Base-by-base conservation (phyloP, 2,113 vertebrate genomes). In the Chelonoidis abingdonii region DNA sequence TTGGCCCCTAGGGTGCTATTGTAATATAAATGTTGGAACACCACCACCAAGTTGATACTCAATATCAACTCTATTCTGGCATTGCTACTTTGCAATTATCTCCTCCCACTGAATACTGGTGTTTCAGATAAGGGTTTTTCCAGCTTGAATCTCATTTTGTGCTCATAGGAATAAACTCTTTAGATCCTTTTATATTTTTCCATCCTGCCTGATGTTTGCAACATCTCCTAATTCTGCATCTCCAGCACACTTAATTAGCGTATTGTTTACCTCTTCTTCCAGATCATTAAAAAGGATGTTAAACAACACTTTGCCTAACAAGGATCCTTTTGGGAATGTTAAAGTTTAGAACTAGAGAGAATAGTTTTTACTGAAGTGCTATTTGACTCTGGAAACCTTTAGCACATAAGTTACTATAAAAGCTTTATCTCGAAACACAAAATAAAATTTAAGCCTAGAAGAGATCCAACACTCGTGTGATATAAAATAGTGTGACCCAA, bases 81-180 rank as follows among this genome's bases (percentile, higher is more conserved):
- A 91, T 75, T 83, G 87, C 44, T 79, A 88, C 89, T 89, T 54
- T 76, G 80, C 92, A 94, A 93, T 41, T 38, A 81, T 80, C 52
- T 57, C 78, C 47, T 53, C 17, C 13, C 72, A 84, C 24, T 72
- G 82, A 88, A 90, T 2, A 59, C 0, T 35, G 44, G 17, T 9
- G 44, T 89, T 94, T 92, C 56, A 69, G 87, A 84, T 1, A 3
- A 31, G 44, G 65, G 41, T 86, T 25, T 79, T 27, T n/a, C 52
- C 2, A 53, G 44, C 10, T 38, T 17, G 5, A 16, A 85, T 38
- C 54, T 80, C n/a, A 59, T 83, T 94, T 96, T 91, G 80, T 56
- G 52, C 56, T 41, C 47, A 82, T 41, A 47, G 0, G 1, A 35
- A 44, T 59, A 87, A 79, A 38, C 24, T 85, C 85, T 75, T 53